Evolutionary conservation across 2,888 invertebrate species (phyloP), one percentile per base, ranked within the genome.

Genomic region (Noctua janthina): DNA sequence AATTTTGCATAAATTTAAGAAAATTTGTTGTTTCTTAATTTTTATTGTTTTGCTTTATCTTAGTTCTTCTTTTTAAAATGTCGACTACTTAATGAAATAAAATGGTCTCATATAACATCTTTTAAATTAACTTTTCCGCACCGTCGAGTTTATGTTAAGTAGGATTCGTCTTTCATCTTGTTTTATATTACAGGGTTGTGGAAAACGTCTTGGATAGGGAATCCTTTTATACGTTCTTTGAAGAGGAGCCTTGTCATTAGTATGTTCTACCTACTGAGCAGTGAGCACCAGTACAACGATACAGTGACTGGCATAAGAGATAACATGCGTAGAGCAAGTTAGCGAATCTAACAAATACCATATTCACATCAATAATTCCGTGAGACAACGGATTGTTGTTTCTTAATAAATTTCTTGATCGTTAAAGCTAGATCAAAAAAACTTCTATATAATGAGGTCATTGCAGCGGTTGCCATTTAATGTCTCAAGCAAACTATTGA

Each of bases 381-480:
- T 49, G n/a, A 35, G 29, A 39, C 29, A 35, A 8, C 5, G 7
- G 46, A 46, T 8, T 23, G 13, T 62, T 13, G 2, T 71, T 67
- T 64, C 85, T 84, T 87, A 85, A 82, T 77, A 83, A 82, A 82
- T 81, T 86, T 85, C 84, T 86, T 90, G 88, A 82, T 85, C 89
- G 87, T 81, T 54, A 74, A 83, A 67, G 56, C 76, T 92, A 94
- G 94, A 93, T 90, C 89, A 91, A 94, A 94, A 93, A 91, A 95
- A 94, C 92, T 93, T 93, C 95, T 95, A 94, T 95, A 95, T 95
- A 96, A 95, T 94, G 95, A 96, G 96, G 96, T 94, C 97, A 96
- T 95, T 96, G 96, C 97, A 96, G 96, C 94, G 92, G 93, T 95
- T 95, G 94, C 95, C 94, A 94, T 95, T 96, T 95, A 95, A 95